A percentile compares a stretch with the other conserved stretches of the same genome.
These are phyloP conservation scores for Ornithoptera priamus DNA, from an alignment of 2,888 invertebrate genomes.

Conservation along the genomic window DNA sequence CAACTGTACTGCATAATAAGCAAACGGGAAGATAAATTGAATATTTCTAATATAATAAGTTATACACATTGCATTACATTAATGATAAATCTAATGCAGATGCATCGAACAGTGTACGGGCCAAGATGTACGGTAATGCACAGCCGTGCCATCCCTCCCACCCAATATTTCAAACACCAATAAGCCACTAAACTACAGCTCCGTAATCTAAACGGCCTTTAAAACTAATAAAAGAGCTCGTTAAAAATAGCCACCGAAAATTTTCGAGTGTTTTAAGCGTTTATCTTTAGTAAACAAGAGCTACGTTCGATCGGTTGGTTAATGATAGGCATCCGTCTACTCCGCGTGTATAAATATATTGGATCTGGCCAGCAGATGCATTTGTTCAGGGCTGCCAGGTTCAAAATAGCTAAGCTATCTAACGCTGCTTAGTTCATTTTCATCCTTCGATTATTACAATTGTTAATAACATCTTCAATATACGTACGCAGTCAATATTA, in stretches of 20 bases:
- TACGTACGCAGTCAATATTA: background rate
- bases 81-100: conserved; percentile 18
- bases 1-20: conserved; percentile 18
- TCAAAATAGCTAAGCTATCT: conserved; percentile 13
- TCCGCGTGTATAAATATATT: conserved; percentile 57
- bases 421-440: too few relatives aligned
- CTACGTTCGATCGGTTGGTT: conserved; percentile 49
- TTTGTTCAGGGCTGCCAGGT: conserved; percentile 48
- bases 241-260: conserved; percentile 78
- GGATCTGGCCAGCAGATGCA: conserved; percentile 44
- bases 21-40: conserved; percentile 15
- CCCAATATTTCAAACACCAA: conserved; percentile 72
- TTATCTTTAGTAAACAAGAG: conserved; percentile 69
- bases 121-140: conserved; percentile 33
- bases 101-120: conserved; percentile 6
- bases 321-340: conserved; percentile 71
- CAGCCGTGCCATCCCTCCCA: conserved; percentile 59
- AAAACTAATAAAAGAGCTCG: conserved; percentile 77
- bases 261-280: conserved; percentile 59
- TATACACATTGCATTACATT: conserved; percentile 19
- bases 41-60: conserved; percentile 17
- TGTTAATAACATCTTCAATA: background rate
- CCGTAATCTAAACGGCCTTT: conserved; percentile 78
- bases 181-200: conserved; percentile 63
- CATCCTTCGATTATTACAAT: too few relatives aligned